Percentiles rank a stretch among this genome's conserved stretches.
Conservation (phyloP, 2,797 vertebrate species). For the Meda fulgida region DNA sequence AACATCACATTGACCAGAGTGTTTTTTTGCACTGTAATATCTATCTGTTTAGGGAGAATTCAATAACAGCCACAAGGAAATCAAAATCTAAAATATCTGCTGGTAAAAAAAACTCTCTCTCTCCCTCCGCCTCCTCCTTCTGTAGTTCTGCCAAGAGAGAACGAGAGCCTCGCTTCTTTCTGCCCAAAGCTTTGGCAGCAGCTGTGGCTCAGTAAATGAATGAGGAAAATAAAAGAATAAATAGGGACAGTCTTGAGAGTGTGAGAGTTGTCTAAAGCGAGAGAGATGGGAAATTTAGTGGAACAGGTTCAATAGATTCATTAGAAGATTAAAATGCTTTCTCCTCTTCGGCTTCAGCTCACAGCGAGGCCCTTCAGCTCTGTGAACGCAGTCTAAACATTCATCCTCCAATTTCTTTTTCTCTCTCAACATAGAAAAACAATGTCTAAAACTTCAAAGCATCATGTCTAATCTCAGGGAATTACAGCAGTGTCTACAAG, state of each 20-base stretch:
- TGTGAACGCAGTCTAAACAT: conserved; percentile 35
- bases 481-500: conserved; percentile 4
- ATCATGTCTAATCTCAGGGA: conserved; percentile 24
- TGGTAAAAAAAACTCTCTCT: neutral
- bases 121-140: conserved; percentile 16
- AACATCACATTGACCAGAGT: neutral
- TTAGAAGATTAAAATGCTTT: conserved; percentile 67
- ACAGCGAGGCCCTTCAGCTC: conserved; percentile 3
- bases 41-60: conserved; percentile 17
- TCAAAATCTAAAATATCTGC: conserved; percentile 33
- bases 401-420: conserved; percentile 22
- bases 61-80: conserved; percentile 28
- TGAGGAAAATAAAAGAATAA: conserved; percentile 61
- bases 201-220: conserved; percentile 64
- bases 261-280: conserved; percentile 33
- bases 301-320: conserved; percentile 63
- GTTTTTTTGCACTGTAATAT: conserved; percentile 15
- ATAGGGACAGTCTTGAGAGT: conserved; percentile 40
- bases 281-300: conserved; percentile 56
- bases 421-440: conserved; percentile 7
- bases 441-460: conserved; percentile 32
- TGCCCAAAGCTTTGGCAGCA: conserved; percentile 65
- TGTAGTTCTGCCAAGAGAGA: conserved; percentile 43
- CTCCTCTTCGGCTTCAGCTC: neutral
- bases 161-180: conserved; percentile 32